Evolutionary conservation across 1,140 invertebrate genomes (phyloP), one percentile per base, ranked within the genome.

Genomic region (Acyrthosiphon pisum): DNA sequence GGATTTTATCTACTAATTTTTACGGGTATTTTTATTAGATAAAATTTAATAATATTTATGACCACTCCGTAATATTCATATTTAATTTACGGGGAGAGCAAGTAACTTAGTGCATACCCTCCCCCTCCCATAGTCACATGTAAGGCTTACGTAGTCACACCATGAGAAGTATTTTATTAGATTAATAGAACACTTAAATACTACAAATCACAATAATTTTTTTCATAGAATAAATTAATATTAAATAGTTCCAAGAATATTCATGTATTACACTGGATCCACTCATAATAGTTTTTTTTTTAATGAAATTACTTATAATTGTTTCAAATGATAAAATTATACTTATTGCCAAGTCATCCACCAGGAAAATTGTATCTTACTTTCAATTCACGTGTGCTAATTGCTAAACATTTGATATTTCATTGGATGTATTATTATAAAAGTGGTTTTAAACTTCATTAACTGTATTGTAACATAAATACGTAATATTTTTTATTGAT

Each of bases 1-100:
- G 60, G 14, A 76, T 76, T 76, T 76, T 76, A 76, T n/a, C 60
- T 76, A 76, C n/a, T 76, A n/a, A 76, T 76, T 76, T 76, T 76
- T 76, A 76, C 30, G 60, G 30, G 14, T 76, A 76, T 76, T 76
- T 76, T 76, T 76, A 76, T 76, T 76, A n/a, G 14, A 76, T 76
- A 18, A 76, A 18, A 76, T 76, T 76, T n/a, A 76, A 76, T 76
- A 76, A 76, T 50, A 18, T 76, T 76, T 76, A 76, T n/a, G 14
- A 68, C 30, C 18, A 6, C 30, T 0, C 4, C 4, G 41, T 76
- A 76, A n/a, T 76, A 76, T n/a, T 76, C n/a, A 76, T 76, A 76
- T 18, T n/a, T n/a, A n/a, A 76, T 76, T 76, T 76, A 76, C n/a
- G 60, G 30, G 18, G 14, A 76, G n/a, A 76, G 60, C 11, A 76